Evolutionary conservation across 2,888 invertebrate species (phyloP), one percentile per base, ranked within the genome.

Genomic region (Poecilus cupreus): DNA sequence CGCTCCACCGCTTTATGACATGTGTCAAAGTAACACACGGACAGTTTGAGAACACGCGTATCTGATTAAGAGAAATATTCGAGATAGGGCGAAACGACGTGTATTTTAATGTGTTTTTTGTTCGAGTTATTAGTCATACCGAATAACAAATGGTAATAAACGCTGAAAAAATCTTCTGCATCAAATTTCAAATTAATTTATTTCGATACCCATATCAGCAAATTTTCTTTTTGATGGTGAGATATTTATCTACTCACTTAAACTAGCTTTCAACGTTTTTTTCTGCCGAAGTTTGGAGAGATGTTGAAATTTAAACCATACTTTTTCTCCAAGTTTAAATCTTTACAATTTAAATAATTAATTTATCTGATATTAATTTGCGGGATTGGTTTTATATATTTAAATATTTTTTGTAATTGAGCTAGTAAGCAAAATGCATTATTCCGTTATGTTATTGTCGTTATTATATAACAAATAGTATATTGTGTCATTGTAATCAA

Each of bases 21-120:
- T 75, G 64, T 81, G 81, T 81, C 81, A 81, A 60, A 75, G 75
- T 79, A 75, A 43, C 60, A 46, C 32, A 32, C 46, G 75, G 54
- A 70, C 54, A 70, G 70, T 82, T 78, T 76, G 68, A 46, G 72
- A 77, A 82, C 82, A 78, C 68, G 80, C 80, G 57, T 80, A 80
- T 80, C 80, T 78, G 80, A 82, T 82, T 77, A 83, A 82, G 82
- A 81, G 82, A 80, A 83, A 49, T 80, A 72, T 80, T 80, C 80
- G 72, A 80, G 68, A 80, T 54, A 80, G 54, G 80, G 72, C 80
- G 64, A 49, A 70, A 39, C 54, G 54, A 70, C 70, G 37, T 72
- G 32, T 80, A 54, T 80, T 72, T 72, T 57, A 80, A 72, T 72
- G 80, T 39, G 16, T 54, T 80, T 80, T 57, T 57, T 60, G 57